Conservation (phyloP, 2,888 invertebrate genomes). For the Scelioninae gen. 2 region DNA sequence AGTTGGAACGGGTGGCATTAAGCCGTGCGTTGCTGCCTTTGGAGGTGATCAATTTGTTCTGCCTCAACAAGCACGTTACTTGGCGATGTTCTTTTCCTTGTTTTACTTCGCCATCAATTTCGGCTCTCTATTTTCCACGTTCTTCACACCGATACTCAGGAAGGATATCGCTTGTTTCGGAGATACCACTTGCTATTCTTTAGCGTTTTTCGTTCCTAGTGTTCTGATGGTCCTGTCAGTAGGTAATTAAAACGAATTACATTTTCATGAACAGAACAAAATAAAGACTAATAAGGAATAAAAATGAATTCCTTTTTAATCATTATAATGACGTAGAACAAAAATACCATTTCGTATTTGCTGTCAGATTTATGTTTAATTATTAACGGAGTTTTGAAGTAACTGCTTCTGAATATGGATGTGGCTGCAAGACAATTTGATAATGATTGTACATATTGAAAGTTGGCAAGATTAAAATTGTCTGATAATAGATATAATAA, state of each 20-base stretch:
- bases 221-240: slow-evolving; percentile 89
- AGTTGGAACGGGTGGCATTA: slow-evolving; percentile 95
- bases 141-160: slow-evolving; percentile 91
- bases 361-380: too few relatives aligned
- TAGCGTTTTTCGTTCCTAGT: slow-evolving; percentile 94
- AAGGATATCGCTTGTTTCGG: slow-evolving; percentile 87
- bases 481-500: too few relatives aligned
- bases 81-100: slow-evolving; percentile 92
- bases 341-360: too few relatives aligned
- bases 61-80: slow-evolving; percentile 86
- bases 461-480: too few relatives aligned
- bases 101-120: slow-evolving; percentile 97
- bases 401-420: too few relatives aligned
- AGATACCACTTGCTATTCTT: slow-evolving; percentile 85
- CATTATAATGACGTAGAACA: too few relatives aligned
- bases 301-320: too few relatives aligned
- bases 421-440: too few relatives aligned
- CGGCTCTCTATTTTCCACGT: slow-evolving; percentile 91
- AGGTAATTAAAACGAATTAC: slow-evolving; percentile 78
- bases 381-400: too few relatives aligned
- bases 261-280: neutral
- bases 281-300: too few relatives aligned
- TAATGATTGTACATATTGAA: too few relatives aligned
- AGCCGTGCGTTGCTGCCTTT: slow-evolving; percentile 96
- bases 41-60: slow-evolving; percentile 95